Conservation (phyloP, 2,888 invertebrate genomes). For the Polietes domitor region DNA sequence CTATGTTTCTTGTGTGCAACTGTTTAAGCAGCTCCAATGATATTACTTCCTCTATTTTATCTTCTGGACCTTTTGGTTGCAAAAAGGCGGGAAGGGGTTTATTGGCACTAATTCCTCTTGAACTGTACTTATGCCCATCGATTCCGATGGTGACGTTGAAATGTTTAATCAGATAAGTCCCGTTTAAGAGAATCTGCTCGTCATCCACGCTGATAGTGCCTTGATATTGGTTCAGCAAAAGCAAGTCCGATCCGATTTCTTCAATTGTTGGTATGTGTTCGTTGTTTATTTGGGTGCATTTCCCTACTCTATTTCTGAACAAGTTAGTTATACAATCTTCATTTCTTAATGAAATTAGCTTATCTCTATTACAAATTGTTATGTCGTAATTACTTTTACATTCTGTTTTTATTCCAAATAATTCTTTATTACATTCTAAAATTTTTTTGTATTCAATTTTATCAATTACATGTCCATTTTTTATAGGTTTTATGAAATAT, state of each 20-base stretch:
- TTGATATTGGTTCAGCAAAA: not conserved
- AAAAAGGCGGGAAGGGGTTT: slow-evolving; percentile 59
- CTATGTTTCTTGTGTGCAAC: slow-evolving; percentile 44
- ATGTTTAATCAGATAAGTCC: not conserved
- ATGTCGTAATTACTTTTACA: slow-evolving; percentile 56
- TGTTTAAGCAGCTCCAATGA: slow-evolving; percentile 59
- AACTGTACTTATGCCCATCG: slow-evolving; percentile 35
- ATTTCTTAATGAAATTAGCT: slow-evolving; percentile 57
- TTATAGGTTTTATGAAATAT: too few relatives aligned
- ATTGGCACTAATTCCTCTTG: not conserved
- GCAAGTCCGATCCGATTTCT: not conserved
- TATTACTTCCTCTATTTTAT: slow-evolving; percentile 51
- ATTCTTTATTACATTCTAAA: too few relatives aligned
- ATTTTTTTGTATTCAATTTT: too few relatives aligned
- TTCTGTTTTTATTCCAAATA: too few relatives aligned
- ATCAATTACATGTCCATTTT: too few relatives aligned
- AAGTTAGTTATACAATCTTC: slow-evolving; percentile 62
- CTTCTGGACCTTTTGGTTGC: slow-evolving; percentile 45
- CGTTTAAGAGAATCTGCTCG: not conserved
- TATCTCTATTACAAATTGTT: slow-evolving; percentile 54
- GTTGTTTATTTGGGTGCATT: slow-evolving; percentile 46
- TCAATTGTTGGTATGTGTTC: slow-evolving; percentile 40
- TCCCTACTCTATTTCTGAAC: slow-evolving; percentile 54
- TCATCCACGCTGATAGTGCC: not conserved
- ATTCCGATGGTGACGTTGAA: not conserved